phyloP scores from a whole-genome alignment of 2,113 vertebrate genomes.

The Apteryx owenii region DNA sequence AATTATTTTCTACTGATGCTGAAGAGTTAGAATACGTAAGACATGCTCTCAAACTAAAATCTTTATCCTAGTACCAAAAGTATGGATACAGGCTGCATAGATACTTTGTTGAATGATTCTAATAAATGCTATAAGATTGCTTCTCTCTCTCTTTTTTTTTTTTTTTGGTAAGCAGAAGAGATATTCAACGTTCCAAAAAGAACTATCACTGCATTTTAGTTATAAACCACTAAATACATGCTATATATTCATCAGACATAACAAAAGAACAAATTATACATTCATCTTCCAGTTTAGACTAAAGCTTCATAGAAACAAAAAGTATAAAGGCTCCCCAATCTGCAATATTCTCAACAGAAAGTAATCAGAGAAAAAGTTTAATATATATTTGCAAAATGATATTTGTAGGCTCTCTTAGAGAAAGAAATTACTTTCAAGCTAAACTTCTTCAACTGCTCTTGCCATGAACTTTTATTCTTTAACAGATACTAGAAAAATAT shows the following conservation, averaged over 20 bases:
- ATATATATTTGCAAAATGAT: neutral
- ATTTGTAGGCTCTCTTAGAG: neutral
- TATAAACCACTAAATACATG: neutral
- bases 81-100: neutral
- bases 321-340: neutral
- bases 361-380: slow-evolving; percentile 3
- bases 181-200: neutral
- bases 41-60: neutral
- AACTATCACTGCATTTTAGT: neutral
- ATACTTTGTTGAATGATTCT: neutral
- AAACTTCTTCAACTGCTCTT: neutral
- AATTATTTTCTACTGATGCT: neutral
- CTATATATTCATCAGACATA: neutral
- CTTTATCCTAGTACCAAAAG: neutral
- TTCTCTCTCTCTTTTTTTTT: neutral
- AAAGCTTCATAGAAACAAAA: neutral
- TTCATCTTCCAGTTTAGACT: neutral
- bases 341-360: neutral
- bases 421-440: neutral
- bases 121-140: neutral
- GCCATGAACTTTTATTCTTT: neutral
- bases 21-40: neutral
- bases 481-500: neutral
- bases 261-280: neutral
- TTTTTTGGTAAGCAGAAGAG: neutral